These are phyloP conservation scores for Exaiptasia diaphana DNA, from an alignment of 64 coral and sea anemone species.

Conservation along the genomic window DNA sequence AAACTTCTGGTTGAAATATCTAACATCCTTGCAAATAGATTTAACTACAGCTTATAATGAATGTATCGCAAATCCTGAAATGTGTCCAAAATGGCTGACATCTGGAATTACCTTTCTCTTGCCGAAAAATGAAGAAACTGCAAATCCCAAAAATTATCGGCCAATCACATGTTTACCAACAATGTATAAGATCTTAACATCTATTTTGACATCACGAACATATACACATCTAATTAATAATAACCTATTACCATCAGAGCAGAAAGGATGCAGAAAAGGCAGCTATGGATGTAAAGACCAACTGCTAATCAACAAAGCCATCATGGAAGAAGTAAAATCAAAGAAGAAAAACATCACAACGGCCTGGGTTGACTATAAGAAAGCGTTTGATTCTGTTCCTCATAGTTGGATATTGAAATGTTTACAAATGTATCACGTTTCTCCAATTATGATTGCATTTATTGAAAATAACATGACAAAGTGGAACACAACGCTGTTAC, in stretches of 20 bases:
- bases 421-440: neutral
- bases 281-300: slow-evolving; percentile 24
- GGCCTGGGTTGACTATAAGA: slow-evolving; percentile 19
- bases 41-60: neutral
- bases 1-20: slow-evolving; percentile 7
- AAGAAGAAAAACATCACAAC: neutral
- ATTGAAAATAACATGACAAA: neutral
- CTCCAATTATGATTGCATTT: neutral
- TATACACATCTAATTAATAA: neutral
- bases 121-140: neutral
- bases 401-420: slow-evolving; percentile 9
- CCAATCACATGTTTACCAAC: neutral
- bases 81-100: neutral
- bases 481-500: slow-evolving; percentile 30
- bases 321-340: neutral
- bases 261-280: neutral
- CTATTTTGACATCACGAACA: neutral
- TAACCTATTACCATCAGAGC: slow-evolving; percentile 1
- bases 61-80: neutral
- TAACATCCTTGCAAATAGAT: neutral
- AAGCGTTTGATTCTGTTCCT: neutral
- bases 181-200: slow-evolving; percentile 11
- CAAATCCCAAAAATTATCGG: neutral
- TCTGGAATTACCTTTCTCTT: neutral
- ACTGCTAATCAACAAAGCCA: neutral